phyloP scores from a whole-genome alignment of 2,113 vertebrate species.

The Phocoena sinus region DNA sequence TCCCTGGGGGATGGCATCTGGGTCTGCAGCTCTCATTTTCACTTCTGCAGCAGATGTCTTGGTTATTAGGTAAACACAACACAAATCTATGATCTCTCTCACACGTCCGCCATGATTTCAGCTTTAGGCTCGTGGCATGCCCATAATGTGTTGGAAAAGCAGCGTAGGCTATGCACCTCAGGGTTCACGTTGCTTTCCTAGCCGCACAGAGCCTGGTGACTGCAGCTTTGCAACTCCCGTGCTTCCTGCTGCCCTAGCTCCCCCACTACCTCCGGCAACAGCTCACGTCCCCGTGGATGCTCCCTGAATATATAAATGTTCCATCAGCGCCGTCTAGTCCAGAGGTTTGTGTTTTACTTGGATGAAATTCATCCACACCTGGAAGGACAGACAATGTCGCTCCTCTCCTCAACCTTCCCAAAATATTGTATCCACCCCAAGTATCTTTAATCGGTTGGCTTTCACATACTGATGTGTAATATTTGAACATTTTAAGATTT shows the following conservation, averaged over 20 bases:
- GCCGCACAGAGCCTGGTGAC: background rate
- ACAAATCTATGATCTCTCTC: background rate
- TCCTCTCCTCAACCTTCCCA: background rate
- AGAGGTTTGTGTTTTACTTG: too few relatives aligned
- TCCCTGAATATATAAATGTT: rapidly evolving
- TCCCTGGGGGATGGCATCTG: background rate
- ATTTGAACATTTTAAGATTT: background rate
- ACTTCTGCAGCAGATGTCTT: background rate
- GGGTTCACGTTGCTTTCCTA: too few relatives aligned
- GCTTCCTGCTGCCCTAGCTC: too few relatives aligned
- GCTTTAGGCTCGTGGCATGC: background rate
- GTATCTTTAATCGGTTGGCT: background rate
- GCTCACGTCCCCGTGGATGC: rapidly evolving
- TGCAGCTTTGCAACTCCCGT: background rate
- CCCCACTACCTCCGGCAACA: background rate
- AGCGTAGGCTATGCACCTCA: rapidly evolving
- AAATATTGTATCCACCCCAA: background rate
- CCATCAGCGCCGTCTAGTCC: rapidly evolving
- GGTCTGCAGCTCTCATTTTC: rapidly evolving
- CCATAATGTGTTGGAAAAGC: background rate
- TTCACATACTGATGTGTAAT: background rate
- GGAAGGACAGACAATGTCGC: rapidly evolving
- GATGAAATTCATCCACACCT: background rate
- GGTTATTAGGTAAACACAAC: background rate
- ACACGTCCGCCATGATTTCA: rapidly evolving